phyloP scores from a whole-genome alignment of 92 coral and sea anemone genomes.

The Palythoa grandis region DNA sequence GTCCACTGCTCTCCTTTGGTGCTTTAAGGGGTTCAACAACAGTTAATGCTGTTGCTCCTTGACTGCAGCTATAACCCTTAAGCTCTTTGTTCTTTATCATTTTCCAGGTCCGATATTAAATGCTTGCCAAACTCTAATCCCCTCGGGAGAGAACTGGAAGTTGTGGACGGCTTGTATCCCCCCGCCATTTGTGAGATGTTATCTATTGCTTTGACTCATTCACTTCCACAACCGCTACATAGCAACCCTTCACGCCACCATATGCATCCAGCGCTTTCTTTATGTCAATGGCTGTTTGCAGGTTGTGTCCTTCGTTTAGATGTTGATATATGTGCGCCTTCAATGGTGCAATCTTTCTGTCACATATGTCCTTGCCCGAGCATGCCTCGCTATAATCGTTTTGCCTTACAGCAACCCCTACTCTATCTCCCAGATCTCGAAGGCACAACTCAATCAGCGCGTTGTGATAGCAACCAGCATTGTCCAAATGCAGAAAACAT shows the following conservation, averaged over 20 bases:
- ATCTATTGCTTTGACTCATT: background rate
- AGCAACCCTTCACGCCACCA: conserved; percentile 40
- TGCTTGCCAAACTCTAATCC: conserved; percentile 61
- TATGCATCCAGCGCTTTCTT: conserved; percentile 20
- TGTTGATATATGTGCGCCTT: conserved; percentile 17
- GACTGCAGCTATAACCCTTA: conserved; percentile 3
- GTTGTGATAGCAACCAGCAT: conserved; percentile 30
- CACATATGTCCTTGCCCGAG: conserved; percentile 8
- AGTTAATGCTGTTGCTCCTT: background rate
- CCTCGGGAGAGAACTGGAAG: conserved; percentile 6
- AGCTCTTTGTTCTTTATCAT: conserved; percentile 15
- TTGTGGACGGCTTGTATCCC: conserved; percentile 19
- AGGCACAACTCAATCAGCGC: conserved; percentile 7
- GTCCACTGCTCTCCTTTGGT: conserved; percentile 1
- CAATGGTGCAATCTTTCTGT: conserved; percentile 11
- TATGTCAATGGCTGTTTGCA: conserved; percentile 15
- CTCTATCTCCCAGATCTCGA: background rate
- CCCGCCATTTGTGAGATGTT: background rate
- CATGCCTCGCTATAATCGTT: conserved; percentile 30
- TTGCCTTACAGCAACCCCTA: background rate
- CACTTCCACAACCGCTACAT: conserved; percentile 14
- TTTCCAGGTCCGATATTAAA: conserved; percentile 57
- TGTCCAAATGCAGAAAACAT: conserved; percentile 10
- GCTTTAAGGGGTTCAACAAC: background rate
- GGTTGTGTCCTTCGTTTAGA: conserved; percentile 33